Evolutionary conservation across 2,113 vertebrate genomes (phyloP).

Genomic region (Ameiurus melas): DNA sequence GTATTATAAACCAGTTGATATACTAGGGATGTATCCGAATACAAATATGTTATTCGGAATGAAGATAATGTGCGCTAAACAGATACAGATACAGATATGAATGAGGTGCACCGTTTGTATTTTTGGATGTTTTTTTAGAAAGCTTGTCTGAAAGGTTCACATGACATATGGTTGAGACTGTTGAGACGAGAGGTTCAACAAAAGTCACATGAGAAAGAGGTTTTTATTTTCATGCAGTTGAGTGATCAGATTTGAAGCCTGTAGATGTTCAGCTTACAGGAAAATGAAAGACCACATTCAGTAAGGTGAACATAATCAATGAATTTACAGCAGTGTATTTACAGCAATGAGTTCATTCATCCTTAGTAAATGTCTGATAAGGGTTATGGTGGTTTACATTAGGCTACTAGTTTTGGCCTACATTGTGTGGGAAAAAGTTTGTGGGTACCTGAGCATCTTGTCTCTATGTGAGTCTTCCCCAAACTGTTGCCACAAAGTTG

Average conservation of each 20-base stretch:
- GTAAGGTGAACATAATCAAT: not conserved
- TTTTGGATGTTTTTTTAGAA: not conserved
- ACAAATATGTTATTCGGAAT: not conserved
- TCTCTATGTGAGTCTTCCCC: too few relatives aligned
- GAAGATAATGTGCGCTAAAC: not conserved
- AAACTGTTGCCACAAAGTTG: too few relatives aligned
- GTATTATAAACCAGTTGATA: constrained; percentile 30
- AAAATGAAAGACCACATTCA: not conserved
- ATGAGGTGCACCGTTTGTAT: not conserved
- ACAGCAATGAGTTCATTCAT: not conserved
- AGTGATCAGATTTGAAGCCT: not conserved
- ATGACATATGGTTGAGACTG: not conserved
- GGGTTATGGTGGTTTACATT: not conserved
- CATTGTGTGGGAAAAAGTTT: too few relatives aligned
- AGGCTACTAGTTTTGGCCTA: too few relatives aligned
- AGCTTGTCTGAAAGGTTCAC: not conserved
- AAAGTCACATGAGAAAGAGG: not conserved
- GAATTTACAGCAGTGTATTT: not conserved
- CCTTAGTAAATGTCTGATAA: not conserved
- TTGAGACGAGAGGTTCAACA: not conserved
- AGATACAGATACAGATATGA: not conserved
- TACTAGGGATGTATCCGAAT: not conserved
- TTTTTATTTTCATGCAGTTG: not conserved
- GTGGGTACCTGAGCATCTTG: too few relatives aligned
- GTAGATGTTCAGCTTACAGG: not conserved